phyloP scores from a whole-genome alignment of 1,140 invertebrate species.

The Ylistrum balloti region DNA sequence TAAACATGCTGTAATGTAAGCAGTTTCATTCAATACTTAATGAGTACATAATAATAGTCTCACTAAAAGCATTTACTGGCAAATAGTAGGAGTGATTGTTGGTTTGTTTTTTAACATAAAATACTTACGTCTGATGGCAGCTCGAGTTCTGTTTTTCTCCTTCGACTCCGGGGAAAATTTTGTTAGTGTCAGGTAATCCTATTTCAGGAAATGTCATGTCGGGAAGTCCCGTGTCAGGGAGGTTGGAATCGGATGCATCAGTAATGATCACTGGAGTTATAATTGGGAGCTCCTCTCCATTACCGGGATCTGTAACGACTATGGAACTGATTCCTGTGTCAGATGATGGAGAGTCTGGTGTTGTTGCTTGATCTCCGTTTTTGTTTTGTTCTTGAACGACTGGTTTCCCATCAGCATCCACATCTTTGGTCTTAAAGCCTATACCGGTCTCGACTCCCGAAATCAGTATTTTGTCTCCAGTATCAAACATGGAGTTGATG shows the following conservation, averaged over 20 bases:
- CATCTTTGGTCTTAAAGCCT: conserved; percentile 1
- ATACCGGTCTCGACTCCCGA: not conserved
- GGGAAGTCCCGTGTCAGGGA: not conserved
- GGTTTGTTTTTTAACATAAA: too few relatives aligned
- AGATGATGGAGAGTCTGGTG: not conserved
- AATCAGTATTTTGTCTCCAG: not conserved
- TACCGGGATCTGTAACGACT: not conserved
- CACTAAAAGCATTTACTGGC: too few relatives aligned
- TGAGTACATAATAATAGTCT: too few relatives aligned
- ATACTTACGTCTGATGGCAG: conserved; percentile 52
- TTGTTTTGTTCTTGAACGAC: conserved; percentile 10
- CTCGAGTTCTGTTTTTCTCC: not conserved
- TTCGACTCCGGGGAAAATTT: not conserved
- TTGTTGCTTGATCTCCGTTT: not conserved
- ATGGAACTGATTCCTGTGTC: not conserved
- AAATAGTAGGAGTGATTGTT: too few relatives aligned
- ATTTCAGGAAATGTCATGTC: not conserved
- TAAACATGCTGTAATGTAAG: too few relatives aligned
- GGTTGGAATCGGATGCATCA: not conserved
- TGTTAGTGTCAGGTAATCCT: not conserved
- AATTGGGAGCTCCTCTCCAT: not conserved
- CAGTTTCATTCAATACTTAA: too few relatives aligned
- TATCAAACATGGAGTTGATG: not conserved
- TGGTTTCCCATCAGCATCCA: not conserved
- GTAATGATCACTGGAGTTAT: conserved; percentile 7